phyloP scores from a whole-genome alignment of 35 echinoderm and acorn worm species.

The Chiridota heheva region DNA sequence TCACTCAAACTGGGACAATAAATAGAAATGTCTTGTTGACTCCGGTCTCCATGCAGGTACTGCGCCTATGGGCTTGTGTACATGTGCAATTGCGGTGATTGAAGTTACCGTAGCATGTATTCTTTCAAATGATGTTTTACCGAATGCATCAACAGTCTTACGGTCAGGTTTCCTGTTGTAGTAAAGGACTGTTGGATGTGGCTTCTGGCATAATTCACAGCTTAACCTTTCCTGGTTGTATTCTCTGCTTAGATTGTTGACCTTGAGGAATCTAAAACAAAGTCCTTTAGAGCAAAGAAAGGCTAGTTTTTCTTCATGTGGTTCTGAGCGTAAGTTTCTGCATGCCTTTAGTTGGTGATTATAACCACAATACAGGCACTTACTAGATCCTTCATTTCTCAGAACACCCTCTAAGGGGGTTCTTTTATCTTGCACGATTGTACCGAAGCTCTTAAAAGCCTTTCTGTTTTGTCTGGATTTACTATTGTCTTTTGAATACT shows the following conservation, averaged over 20 bases:
- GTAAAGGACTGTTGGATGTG: constrained; percentile 38
- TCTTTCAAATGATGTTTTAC: neutral
- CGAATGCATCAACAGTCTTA: neutral
- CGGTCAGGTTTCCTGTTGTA: neutral
- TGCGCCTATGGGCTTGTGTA: neutral
- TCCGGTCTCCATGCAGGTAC: constrained; percentile 7
- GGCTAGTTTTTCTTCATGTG: constrained; percentile 15
- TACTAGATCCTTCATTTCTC: neutral
- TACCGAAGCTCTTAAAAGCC: neutral
- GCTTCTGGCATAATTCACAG: constrained; percentile 28
- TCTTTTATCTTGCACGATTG: neutral
- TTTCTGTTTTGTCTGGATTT: constrained; percentile 5
- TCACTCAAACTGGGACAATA: constrained; percentile 40
- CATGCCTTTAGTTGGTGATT: constrained; percentile 13
- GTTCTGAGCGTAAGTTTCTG: constrained; percentile 2
- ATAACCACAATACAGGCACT: constrained; percentile 20
- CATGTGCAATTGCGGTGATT: neutral
- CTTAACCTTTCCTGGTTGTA: constrained; percentile 4
- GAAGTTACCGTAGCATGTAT: neutral
- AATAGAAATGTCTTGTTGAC: constrained; percentile 9
- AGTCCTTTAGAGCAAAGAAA: constrained; percentile 37
- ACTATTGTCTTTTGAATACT: constrained; percentile 9
- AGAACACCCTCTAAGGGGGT: neutral
- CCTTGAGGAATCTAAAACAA: constrained; percentile 22
- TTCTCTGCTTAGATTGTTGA: constrained; percentile 13